phyloP scores from a whole-genome alignment of 2,113 vertebrate genomes.

The Spheniscus mendiculus region DNA sequence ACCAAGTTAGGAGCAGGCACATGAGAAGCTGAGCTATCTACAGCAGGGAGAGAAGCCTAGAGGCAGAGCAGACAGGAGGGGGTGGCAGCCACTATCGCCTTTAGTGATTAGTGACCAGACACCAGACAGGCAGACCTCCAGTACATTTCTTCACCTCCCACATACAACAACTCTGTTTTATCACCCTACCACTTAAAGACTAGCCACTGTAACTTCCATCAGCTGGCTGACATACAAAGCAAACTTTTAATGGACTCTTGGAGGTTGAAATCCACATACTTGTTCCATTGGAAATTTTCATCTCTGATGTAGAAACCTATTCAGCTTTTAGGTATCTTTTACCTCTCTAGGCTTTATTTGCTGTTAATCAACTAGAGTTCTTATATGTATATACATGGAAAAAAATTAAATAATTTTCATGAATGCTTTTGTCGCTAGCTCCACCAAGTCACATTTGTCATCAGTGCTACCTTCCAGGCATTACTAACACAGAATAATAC shows the following conservation, averaged over 20 bases:
- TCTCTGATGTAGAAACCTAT: background rate
- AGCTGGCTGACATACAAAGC: background rate
- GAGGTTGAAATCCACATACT: background rate
- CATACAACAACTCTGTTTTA: no score
- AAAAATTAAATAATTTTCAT: background rate
- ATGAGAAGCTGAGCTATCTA: rapidly evolving
- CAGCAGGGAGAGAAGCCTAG: no score
- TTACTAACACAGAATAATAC: no score
- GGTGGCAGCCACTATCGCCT: background rate
- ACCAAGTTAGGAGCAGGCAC: background rate
- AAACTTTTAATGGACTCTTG: background rate
- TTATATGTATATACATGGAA: background rate
- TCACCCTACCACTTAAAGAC: background rate
- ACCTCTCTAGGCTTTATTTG: background rate
- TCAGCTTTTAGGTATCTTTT: background rate
- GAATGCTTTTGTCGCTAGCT: background rate
- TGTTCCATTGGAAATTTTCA: background rate
- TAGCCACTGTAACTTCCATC: background rate
- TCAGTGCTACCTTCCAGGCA: background rate
- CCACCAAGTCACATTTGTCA: background rate
- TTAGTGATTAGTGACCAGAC: background rate
- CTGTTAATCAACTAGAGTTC: background rate
- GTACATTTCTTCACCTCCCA: background rate
- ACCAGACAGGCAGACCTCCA: background rate
- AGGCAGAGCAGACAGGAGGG: background rate